Base-by-base conservation (phyloP, 2,888 invertebrate species). In the Heliconius erato region DNA sequence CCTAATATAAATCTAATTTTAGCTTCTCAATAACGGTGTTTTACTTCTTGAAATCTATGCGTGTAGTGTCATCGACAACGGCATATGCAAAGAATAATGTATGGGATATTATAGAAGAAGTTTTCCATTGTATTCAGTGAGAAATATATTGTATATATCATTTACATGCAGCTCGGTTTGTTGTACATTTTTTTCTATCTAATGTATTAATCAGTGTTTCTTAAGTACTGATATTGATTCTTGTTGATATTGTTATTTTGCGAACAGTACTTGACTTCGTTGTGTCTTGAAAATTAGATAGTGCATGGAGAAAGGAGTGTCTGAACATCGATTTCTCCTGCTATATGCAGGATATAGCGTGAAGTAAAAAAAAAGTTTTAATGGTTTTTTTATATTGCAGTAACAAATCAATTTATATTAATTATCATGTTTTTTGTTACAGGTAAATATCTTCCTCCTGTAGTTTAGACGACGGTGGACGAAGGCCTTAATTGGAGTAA, bases 41-140 rank as follows among this genome's bases (percentile, higher is more conserved):
- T 72, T 72, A 26, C 26, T 72, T 72, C 26, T 72, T 26, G 26
- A 26, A 44, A 26, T 72, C 26, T 26, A 72, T 72, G 40, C 44
- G 26, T 72, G 71, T 16, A 72, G n/a, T 72, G 44, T 44, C 72
- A 26, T 72, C 72, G 44, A 72, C 72, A 72, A 72, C 16, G 44
- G 72, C 72, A 72, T 72, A 72, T 72, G 72, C 44, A 44, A 49
- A 72, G 72, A 72, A 72, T 44, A 72, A 72, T 72, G 44, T 9
- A 72, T 72, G 72, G 44, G 72, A 72, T 72, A 28, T 49, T 16
- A 69, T 16, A 40, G 44, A 72, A 44, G 49, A 49, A 26, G 26
- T 72, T 44, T 11, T 9, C 72, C 14, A 72, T 72, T 72, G 44
- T 72, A 9, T 72, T 72, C 26, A 40, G 23, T 71, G 40, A 74